These are phyloP conservation scores for Megalopta genalis DNA, from an alignment of 1,140 invertebrate genomes.

Conservation along the genomic window DNA sequence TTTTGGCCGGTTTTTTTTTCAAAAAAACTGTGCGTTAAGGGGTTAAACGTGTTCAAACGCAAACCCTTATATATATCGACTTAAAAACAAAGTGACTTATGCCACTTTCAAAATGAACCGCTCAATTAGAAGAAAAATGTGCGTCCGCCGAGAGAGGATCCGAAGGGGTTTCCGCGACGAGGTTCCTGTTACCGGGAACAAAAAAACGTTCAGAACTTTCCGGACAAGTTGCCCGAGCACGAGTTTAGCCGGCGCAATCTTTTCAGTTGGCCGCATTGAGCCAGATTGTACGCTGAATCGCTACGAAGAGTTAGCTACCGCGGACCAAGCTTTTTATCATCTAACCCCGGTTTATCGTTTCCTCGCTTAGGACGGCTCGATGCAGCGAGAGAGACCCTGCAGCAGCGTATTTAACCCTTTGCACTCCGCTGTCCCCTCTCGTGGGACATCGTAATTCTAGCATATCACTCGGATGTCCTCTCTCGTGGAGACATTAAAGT, in stretches of 20 bases:
- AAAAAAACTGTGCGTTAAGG: too few relatives aligned
- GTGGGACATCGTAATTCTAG: too few relatives aligned
- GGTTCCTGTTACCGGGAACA: not conserved
- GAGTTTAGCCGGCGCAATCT: slow-evolving; percentile 12
- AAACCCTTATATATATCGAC: too few relatives aligned
- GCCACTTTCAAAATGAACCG: too few relatives aligned
- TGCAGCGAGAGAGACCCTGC: not conserved
- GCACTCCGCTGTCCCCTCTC: too few relatives aligned
- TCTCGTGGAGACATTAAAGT: too few relatives aligned
- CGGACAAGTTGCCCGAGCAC: slow-evolving; percentile 10
- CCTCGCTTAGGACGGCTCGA: not conserved
- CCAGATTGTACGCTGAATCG: slow-evolving; percentile 32
- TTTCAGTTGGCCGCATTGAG: slow-evolving; percentile 12
- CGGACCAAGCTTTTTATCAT: slow-evolving; percentile 2
- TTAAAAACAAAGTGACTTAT: too few relatives aligned
- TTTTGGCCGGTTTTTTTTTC: too few relatives aligned
- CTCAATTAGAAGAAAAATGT: not conserved
- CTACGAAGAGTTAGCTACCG: slow-evolving; percentile 6
- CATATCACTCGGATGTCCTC: too few relatives aligned
- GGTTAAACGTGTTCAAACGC: too few relatives aligned
- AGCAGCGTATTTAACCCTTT: not conserved
- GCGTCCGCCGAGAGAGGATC: not conserved
- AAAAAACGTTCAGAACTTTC: slow-evolving; percentile 26
- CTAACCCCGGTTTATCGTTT: not conserved
- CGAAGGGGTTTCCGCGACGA: not conserved